Base-by-base conservation (phyloP, 2,888 invertebrate species). In the Drosophila pseudotakahashii region DNA sequence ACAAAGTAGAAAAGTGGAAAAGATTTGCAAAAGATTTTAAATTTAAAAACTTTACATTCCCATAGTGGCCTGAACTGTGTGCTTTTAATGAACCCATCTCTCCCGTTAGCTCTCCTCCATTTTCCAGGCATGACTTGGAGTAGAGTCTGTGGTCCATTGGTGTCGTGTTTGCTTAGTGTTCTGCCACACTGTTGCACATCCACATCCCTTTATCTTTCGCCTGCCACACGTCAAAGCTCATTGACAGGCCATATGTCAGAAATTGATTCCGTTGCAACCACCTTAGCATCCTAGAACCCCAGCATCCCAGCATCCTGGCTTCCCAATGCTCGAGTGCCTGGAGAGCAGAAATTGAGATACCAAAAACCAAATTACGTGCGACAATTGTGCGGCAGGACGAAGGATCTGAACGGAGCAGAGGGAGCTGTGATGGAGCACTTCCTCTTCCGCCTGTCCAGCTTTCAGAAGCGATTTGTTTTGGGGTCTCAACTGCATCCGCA, bases 1-100 rank as follows among this genome's bases (percentile, higher is more conserved):
- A 78, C 83, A 79, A 83, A 83, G 77, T 78, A 70, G 77, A 80
- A 73, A 23, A 23, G 23, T 23, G 23, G 23, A 23, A 75, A 79
- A 79, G 80, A 82, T 80, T 77, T 75, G 82, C 68, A 67, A 72
- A 76, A 72, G 80, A 78, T 26, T 26, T 26, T 5, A 82, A 82
- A 51, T 62, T 75, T 85, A 72, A 82, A 82, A 79, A 79, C 74
- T 68, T 76, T 69, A 64, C 73, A 51, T 66, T 74, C 55, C 64
- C 73, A 73, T 41, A 44, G 14, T 60, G 30, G 37, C 13, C 10
- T 5, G 5, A 16, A 3, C 11, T 16, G 39, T 11, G 39, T 26
- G 52, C 61, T 53, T 67, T 72, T 81, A 86, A 86, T 86, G 83
- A 86, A 86, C 77, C 76, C 68, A 77, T 77, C 77, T 9, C 11